Evolutionary conservation across 2,888 invertebrate species (phyloP), one percentile per base, ranked within the genome.

Genomic region (Drosophila seclusa): DNA sequence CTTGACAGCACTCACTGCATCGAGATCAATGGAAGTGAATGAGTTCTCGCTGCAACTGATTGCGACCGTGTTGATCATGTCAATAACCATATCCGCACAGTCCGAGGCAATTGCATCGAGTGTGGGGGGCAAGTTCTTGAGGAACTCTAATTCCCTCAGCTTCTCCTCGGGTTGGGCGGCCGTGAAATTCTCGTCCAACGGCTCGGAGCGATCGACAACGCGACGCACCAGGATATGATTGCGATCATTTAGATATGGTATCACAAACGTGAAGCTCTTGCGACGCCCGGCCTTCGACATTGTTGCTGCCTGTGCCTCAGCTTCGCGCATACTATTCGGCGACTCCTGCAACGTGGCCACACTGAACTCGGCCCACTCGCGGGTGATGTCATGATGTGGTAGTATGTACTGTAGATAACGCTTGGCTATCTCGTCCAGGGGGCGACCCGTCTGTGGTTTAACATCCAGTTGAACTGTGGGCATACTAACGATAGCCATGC

Each of bases 61-160:
- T 88, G 95, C 95, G 38, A 96, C 94, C n/a, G 95, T 94, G 78
- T 94, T 93, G 62, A 96, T 91, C 82, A 96, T 94, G 71, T 94
- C 94, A 36, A 93, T 90, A 52, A 96, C 78, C 32, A 95, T 83
- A 49, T 93, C 91, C 10, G 92, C 92, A 88, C 93, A 91, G 40
- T 78, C 76, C n/a, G 84, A 66, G 0, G 76, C 31, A 11, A 72
- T 63, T 40, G 85, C 64, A 21, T 69, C 73, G 0, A 82, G 65
- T 27, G 75, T 66, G 1, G 85, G 32, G 24, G 85, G 69, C 36
- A 85, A 7, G 4, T 53, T 16, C 0, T 69, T 54, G 0, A 86
- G 90, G 70, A 93, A 93, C 7, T 80, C 65, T 4, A 92, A 89
- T 34, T 91, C 80, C 1, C 83, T 76, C 18, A 83, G 70, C 13